These are phyloP conservation scores for Choristoneura rosaceana DNA, from an alignment of 2,888 invertebrate species.

Conservation along the genomic window DNA sequence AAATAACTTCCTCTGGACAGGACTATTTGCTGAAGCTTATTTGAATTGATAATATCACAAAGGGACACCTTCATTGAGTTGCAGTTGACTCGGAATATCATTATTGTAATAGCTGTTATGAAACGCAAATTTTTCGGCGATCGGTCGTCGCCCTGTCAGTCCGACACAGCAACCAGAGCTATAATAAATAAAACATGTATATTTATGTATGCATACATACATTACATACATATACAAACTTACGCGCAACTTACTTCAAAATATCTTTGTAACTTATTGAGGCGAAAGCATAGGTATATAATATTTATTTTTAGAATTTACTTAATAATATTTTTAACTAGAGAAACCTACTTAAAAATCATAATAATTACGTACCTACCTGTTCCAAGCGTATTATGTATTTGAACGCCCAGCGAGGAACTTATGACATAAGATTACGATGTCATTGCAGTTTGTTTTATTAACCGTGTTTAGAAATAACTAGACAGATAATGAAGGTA, in stretches of 20 bases:
- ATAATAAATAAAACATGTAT: too few species aligned
- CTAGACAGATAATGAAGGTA: background rate
- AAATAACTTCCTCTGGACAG: slow-evolving; percentile 22
- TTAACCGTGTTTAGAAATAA: slow-evolving; percentile 3
- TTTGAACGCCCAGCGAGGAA: background rate
- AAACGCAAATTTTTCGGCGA: background rate
- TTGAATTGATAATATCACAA: slow-evolving; percentile 32
- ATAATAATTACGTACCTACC: background rate
- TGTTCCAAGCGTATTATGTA: background rate
- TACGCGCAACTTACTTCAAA: background rate
- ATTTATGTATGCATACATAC: too few species aligned
- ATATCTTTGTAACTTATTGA: background rate
- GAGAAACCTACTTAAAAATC: too few species aligned
- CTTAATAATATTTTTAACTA: too few species aligned
- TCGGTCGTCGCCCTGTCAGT: background rate
- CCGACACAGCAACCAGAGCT: background rate
- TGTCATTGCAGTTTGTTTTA: background rate
- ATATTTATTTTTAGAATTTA: too few species aligned
- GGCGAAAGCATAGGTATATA: background rate
- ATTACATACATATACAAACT: background rate
- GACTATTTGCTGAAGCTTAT: slow-evolving; percentile 10
- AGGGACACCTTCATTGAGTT: slow-evolving; percentile 28
- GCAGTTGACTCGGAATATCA: slow-evolving; percentile 11
- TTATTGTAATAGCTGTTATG: slow-evolving; percentile 8
- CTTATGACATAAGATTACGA: slow-evolving; percentile 1